A percentile compares a stretch with the other conserved stretches of the same genome.
Evolutionary conservation across 2,888 invertebrate genomes (phyloP).

Genomic region (Parochlus steinenii): DNA sequence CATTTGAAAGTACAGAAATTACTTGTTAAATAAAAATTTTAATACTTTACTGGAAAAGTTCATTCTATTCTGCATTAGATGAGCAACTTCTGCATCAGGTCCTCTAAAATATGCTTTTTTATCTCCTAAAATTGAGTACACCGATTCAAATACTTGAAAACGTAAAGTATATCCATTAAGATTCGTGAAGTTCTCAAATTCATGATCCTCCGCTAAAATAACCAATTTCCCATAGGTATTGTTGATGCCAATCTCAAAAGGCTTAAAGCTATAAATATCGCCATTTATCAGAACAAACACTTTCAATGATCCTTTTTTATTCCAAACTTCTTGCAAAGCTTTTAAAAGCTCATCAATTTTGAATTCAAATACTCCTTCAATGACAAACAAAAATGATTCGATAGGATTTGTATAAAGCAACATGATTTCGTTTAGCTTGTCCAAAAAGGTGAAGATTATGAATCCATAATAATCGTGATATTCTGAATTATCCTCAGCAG

Average conservation of each 20-base stretch:
- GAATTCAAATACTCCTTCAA: no score
- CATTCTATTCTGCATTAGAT: constrained; percentile 19
- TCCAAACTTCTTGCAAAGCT: constrained; percentile 5
- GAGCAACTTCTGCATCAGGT: constrained; percentile 22
- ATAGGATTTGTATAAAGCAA: no score
- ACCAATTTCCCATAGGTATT: background rate
- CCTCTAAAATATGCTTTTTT: constrained; percentile 17
- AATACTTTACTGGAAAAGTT: constrained; percentile 16
- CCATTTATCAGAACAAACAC: constrained; percentile 3
- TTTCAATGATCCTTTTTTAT: background rate
- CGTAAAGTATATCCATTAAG: constrained; percentile 24
- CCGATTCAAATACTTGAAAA: constrained; percentile 25
- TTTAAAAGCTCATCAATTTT: no score
- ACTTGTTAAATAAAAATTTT: no score
- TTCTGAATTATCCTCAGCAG: no score
- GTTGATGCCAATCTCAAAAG: background rate
- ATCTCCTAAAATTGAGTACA: constrained; percentile 20
- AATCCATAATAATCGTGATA: no score
- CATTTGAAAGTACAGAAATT: no score
- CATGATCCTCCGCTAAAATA: background rate
- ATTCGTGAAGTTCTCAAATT: constrained; percentile 18
- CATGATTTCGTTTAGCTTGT: no score
- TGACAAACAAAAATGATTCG: no score
- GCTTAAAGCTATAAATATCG: constrained; percentile 2
- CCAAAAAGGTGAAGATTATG: no score